Conservation (phyloP, 2,888 invertebrate genomes). For the Drosophila histrio region DNA sequence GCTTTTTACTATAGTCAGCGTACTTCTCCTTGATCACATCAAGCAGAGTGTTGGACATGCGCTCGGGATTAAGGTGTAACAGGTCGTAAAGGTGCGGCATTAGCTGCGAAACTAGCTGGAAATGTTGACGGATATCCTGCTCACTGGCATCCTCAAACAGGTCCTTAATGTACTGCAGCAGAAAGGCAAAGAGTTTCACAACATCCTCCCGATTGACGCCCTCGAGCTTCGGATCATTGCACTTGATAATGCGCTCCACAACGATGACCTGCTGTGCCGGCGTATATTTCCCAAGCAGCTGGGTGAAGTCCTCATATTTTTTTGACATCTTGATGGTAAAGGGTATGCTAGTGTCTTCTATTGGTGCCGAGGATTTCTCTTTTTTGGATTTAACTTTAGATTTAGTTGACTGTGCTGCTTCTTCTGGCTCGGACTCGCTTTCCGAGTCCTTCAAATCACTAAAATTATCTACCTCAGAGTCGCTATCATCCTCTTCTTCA, state of each 20-base stretch:
- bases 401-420: neutral
- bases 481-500: constrained; percentile 74
- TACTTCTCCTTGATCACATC: constrained; percentile 91
- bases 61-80: constrained; percentile 88
- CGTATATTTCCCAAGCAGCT: constrained; percentile 87
- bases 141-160: constrained; percentile 85
- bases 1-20: constrained; percentile 86
- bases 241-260: constrained; percentile 93
- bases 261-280: constrained; percentile 89
- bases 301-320: constrained; percentile 87
- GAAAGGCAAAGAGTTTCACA: constrained; percentile 89
- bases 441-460: constrained; percentile 81
- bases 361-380: neutral
- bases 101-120: constrained; percentile 86
- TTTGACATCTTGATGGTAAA: constrained; percentile 87
- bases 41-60: constrained; percentile 88
- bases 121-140: constrained; percentile 85
- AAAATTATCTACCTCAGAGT: constrained; percentile 83
- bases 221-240: constrained; percentile 92
- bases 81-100: constrained; percentile 88
- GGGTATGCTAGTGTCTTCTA: constrained; percentile 83
- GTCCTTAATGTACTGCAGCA: constrained; percentile 92
- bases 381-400: constrained; percentile 26
- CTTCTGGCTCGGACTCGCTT: constrained; percentile 83
- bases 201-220: constrained; percentile 92